These are phyloP conservation scores for Papilio elwesi DNA, from an alignment of 2,888 invertebrate species.

Conservation along the genomic window DNA sequence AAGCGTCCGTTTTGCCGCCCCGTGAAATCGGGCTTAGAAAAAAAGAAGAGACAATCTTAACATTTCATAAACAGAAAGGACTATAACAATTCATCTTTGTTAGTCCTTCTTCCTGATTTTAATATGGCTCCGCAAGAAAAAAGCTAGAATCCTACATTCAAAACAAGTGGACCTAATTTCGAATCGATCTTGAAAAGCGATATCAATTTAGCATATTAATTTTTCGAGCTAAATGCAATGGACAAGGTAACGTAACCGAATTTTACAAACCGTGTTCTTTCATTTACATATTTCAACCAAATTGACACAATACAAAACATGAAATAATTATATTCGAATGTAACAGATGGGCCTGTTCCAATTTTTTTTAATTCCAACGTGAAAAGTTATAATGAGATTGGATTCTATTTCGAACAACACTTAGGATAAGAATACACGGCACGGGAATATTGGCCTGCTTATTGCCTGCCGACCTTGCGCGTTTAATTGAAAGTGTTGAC, in stretches of 20 bases:
- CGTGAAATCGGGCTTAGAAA: too few species aligned
- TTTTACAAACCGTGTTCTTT: not conserved
- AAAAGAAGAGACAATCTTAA: too few species aligned
- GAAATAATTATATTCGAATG: constrained; percentile 15
- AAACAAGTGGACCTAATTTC: too few species aligned
- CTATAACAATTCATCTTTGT: too few species aligned
- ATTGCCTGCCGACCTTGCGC: constrained; percentile 67
- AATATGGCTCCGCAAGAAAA: too few species aligned
- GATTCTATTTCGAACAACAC: constrained; percentile 74
- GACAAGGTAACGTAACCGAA: not conserved
- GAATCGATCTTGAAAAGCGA: too few species aligned
- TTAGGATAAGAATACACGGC: constrained; percentile 73
- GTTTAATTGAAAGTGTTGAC: constrained; percentile 82
- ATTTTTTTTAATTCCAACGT: constrained; percentile 72
- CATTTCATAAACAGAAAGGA: too few species aligned
- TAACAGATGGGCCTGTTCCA: constrained; percentile 72
- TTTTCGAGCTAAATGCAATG: too few species aligned
- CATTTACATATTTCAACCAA: not conserved
- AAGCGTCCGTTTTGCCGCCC: too few species aligned
- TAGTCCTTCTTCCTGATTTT: too few species aligned
- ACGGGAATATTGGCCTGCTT: constrained; percentile 58
- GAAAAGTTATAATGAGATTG: constrained; percentile 79
- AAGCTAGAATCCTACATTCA: too few species aligned
- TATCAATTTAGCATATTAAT: too few species aligned
- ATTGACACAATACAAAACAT: constrained; percentile 8